Base-by-base conservation (phyloP, 2,113 vertebrate species). In the Equus quagga region DNA sequence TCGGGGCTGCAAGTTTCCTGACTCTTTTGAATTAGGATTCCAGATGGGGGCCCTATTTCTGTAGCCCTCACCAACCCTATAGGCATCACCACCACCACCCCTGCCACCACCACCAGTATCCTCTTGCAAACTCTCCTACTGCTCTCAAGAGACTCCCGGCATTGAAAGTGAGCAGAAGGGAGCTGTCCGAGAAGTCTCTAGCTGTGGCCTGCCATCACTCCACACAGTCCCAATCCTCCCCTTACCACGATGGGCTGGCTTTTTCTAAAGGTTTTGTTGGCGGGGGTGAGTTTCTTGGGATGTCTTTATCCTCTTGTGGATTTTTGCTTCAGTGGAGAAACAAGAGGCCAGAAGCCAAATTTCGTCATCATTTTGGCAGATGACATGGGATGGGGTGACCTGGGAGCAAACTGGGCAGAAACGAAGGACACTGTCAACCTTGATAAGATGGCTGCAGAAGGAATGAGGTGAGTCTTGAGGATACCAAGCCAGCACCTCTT, bases 311-410 rank as follows among this genome's bases (percentile, higher is more conserved):
- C 98, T 89, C 87, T 84, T 3, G 44, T 91, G 89, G 94, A 85
- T 85, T 98, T 98, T 65, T 88, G 78, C 86, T 67, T 7, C 26
- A 0, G 5, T 1, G 65, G 23, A 67, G 44, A 97, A 24, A 31
- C 70, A 10, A 69, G 17, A 18, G 75, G 56, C 41, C 98, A 84
- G 95, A 98, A 90, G 90, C 99, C 99, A 15, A 99, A 99, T 98
- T 99, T 99, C 80, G 99, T 99, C 3, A 92, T 99, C 95, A 98
- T 99, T 96, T 98, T 99, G 97, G 99, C 99, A 0, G 99, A 99
- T 96, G 99, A 99, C 88, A 98, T 99, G 72, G 99, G 99, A 44
- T 99, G 99, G 99, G 99, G 99, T 14, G 99, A 99, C 87, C 98
- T 99, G 89, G 99, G 99, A 13, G 98, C 98, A 54, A 99, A 99